Evolutionary conservation across 2,888 invertebrate species (phyloP), one percentile per base, ranked within the genome.

Genomic region (Microctonus hyperodae): DNA sequence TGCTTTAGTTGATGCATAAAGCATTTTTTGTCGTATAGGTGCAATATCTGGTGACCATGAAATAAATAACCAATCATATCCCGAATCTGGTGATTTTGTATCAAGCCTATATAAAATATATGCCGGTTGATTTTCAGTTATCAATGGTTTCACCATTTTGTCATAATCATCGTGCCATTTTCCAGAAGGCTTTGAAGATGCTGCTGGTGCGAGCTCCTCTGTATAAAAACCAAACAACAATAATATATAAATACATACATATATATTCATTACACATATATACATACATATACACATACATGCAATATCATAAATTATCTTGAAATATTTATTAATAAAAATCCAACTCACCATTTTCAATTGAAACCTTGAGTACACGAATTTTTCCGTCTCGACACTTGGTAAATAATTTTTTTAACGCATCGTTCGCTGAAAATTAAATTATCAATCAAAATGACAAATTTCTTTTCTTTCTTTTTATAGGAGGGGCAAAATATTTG

Each of bases 1-100:
- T 0, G 98, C 96, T 85, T 97, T 96, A 0, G 98, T 98, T 0
- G 97, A 97, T 0, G 98, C 98, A 79, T 97, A 97, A 63, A 99
- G 86, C 98, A 99, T 98, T 85, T 99, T 99, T 79, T 96, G 92
- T 66, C 98, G 87, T 3, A 98, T 92, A 0, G 93, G 90, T 0
- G 97, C 94, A 65, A 89, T 89, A 79, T 98, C 98, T 0, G 98
- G 98, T 0, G 93, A 95, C 95, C 97, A 99, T 76, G 94, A 94
- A 63, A 97, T 90, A 63, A 96, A 88, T 9, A 98, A 84, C 98
- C 98, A 99, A 77, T 96, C 93, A 84, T 94, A 91, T 0, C 95
- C 95, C 7, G 91, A 87, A 11, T 86, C 86, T 23, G 92, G 88
- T 72, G 92, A 92, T 79, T 90, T 92, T 23, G 89, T 87, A 79